Evolutionary conservation across 2,888 invertebrate species (phyloP).

Genomic region (Leptopilina myrica): DNA sequence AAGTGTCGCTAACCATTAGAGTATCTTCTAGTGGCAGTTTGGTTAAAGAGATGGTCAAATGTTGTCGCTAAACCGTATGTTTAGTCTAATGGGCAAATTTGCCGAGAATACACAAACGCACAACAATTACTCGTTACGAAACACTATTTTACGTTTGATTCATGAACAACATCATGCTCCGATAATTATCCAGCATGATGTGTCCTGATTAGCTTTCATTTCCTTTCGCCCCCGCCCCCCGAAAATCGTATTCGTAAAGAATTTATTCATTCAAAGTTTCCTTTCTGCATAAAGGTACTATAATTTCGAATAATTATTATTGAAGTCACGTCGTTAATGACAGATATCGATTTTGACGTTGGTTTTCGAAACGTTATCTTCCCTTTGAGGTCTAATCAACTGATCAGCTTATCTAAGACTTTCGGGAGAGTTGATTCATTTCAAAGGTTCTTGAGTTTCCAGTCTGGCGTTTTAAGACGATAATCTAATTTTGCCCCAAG

Average conservation of each 20-base stretch:
- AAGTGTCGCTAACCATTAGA: constrained; percentile 21
- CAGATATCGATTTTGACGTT: neutral
- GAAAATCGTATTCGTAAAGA: too few species aligned
- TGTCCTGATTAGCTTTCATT: neutral
- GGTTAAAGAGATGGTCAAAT: constrained; percentile 19
- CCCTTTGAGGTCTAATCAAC: constrained; percentile 1
- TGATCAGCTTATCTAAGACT: constrained; percentile 1
- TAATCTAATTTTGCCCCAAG: neutral
- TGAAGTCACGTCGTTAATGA: neutral
- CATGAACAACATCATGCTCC: neutral
- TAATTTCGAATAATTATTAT: neutral
- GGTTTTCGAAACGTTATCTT: neutral
- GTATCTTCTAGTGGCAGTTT: neutral
- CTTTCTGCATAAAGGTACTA: too few species aligned
- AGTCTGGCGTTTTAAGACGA: neutral
- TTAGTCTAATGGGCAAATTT: neutral
- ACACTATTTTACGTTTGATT: neutral
- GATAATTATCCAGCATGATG: neutral
- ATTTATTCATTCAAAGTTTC: too few species aligned
- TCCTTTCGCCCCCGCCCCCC: too few species aligned
- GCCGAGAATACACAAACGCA: neutral
- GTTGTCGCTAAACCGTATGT: neutral
- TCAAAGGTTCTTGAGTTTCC: neutral
- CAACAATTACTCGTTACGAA: neutral
- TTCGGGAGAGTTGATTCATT: neutral